These are phyloP conservation scores for Poecilia velifera DNA, from an alignment of 2,797 vertebrate species.

Conservation along the genomic window DNA sequence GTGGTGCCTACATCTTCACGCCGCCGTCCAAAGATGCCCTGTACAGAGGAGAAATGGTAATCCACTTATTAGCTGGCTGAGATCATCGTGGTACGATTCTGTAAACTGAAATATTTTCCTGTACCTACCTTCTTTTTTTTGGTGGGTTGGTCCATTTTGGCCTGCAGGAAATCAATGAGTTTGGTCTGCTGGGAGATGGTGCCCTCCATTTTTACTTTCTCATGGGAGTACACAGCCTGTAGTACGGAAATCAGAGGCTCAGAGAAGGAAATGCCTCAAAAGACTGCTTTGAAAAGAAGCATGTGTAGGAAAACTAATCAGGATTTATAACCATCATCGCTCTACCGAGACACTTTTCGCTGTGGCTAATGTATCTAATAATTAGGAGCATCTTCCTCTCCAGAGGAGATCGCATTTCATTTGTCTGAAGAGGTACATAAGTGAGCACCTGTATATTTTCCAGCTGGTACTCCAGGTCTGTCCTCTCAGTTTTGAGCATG, in stretches of 20 bases:
- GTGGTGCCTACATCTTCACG: conserved; percentile 94
- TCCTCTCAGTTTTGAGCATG: conserved; percentile 96
- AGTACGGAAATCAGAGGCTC: conserved; percentile 43
- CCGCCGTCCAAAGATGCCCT: conserved; percentile 97
- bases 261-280: conserved; percentile 38
- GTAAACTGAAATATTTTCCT: conserved; percentile 17
- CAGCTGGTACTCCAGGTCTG: conserved; percentile 93
- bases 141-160: conserved; percentile 98
- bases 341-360: conserved; percentile 18
- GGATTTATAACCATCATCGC: not conserved
- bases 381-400: conserved; percentile 13
- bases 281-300: conserved; percentile 31
- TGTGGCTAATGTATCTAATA: conserved; percentile 27
- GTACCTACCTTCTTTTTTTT: conserved; percentile 99
- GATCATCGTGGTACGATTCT: conserved; percentile 14
- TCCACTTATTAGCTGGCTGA: conserved; percentile 1
- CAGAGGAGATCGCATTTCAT: conserved; percentile 14
- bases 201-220: conserved; percentile 99
- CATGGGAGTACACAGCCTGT: conserved; percentile 97
- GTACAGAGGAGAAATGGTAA: conserved; percentile 62
- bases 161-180: conserved; percentile 98
- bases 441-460: conserved; percentile 82
- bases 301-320: conserved; percentile 30
- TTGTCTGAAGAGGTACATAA: conserved; percentile 2
- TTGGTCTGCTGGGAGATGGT: conserved; percentile 99